Evolutionary conservation across 2,797 vertebrate genomes (phyloP).

Genomic region (Xenops minutus): DNA sequence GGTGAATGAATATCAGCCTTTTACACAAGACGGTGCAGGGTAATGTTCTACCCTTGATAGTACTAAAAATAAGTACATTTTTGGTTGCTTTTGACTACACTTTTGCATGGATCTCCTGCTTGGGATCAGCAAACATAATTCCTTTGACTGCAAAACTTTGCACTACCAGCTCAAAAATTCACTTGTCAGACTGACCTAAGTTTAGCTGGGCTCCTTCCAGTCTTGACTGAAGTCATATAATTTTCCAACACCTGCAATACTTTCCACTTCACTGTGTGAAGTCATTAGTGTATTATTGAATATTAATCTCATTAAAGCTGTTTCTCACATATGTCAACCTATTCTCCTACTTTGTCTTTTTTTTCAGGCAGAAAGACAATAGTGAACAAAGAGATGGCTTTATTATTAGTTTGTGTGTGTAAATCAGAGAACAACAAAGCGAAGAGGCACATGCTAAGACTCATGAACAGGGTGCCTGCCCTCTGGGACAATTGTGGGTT

Average conservation of each 20-base stretch:
- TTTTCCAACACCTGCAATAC: slow-evolving; percentile 1
- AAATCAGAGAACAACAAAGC: not conserved
- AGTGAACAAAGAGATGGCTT: not conserved
- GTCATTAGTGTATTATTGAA: not conserved
- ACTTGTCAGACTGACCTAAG: not conserved
- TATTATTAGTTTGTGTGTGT: not conserved
- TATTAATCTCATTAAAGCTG: not conserved
- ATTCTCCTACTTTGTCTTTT: not conserved
- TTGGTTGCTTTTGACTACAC: not conserved
- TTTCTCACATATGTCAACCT: not conserved
- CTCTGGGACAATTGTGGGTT: not conserved
- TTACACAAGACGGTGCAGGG: not conserved
- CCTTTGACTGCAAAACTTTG: not conserved
- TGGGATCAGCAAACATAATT: not conserved
- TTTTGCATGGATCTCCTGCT: not conserved
- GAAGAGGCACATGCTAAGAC: not conserved
- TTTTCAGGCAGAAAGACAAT: not conserved
- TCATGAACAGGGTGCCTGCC: not conserved
- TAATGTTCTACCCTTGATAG: accelerated
- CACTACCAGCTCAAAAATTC: not conserved
- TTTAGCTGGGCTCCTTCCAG: not conserved
- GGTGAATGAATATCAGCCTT: not conserved
- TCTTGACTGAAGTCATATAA: not conserved
- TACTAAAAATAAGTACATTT: not conserved
- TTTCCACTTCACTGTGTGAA: not conserved